Evolutionary conservation across 2,113 vertebrate genomes (phyloP).

Genomic region (Thermophis baileyi): DNA sequence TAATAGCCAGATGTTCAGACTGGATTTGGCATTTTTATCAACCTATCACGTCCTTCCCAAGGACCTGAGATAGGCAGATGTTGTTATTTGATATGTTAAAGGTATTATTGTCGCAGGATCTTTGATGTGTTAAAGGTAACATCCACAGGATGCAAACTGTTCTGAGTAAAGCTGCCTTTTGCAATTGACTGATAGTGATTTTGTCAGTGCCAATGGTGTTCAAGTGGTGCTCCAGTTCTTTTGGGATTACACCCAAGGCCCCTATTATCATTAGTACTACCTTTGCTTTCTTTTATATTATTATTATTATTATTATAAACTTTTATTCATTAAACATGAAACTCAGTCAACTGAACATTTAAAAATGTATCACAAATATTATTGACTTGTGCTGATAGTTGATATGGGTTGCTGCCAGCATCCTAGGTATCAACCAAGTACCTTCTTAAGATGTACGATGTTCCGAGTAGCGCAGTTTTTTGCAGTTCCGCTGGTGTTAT

Average conservation of each 20-base stretch:
- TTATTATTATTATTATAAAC: too few species aligned
- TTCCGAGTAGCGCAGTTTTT: too few species aligned
- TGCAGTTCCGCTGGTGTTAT: too few species aligned
- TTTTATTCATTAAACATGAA: too few species aligned
- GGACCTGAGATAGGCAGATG: neutral
- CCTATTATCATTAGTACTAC: neutral
- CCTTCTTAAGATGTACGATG: too few species aligned
- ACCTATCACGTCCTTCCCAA: neutral
- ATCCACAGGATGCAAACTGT: neutral
- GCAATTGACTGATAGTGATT: neutral
- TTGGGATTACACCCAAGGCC: neutral
- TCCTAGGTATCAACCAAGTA: too few species aligned
- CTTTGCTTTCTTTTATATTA: neutral
- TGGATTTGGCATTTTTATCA: neutral
- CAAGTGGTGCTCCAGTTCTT: neutral
- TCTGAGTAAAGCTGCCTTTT: neutral
- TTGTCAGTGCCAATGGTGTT: neutral
- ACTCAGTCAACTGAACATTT: too few species aligned
- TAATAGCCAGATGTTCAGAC: neutral
- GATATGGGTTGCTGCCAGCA: too few species aligned
- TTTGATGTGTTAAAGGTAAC: neutral
- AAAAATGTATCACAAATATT: too few species aligned
- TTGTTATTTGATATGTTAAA: neutral
- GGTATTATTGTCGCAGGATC: neutral
- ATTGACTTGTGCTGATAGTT: too few species aligned